These are phyloP conservation scores for Notothenia rossii DNA, from an alignment of 2,113 vertebrate genomes.

Conservation along the genomic window DNA sequence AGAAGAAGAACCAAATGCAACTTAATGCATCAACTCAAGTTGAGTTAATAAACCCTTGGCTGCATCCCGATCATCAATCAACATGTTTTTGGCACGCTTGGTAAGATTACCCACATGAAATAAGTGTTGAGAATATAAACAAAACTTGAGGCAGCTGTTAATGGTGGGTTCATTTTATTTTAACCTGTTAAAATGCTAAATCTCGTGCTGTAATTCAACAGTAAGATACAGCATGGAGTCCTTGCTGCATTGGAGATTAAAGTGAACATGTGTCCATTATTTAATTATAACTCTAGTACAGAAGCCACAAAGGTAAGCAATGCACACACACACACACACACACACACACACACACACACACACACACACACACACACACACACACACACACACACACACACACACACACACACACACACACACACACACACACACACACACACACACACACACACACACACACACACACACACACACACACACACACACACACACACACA, in stretches of 20 bases:
- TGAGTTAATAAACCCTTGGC: slow-evolving; percentile 23
- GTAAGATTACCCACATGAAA: neutral
- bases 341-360: slow-evolving; percentile 7
- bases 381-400: too few relatives aligned
- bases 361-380: too few relatives aligned
- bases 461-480: too few relatives aligned
- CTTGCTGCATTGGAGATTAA: neutral
- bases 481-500: slow-evolving; percentile 1
- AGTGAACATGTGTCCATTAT: slow-evolving; percentile 15
- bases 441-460: too few relatives aligned
- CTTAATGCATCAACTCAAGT: neutral
- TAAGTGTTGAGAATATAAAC: neutral
- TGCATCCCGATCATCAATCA: neutral
- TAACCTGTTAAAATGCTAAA: neutral
- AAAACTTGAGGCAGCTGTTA: neutral
- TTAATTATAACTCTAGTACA: slow-evolving; percentile 4
- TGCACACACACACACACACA: neutral
- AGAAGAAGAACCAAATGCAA: slow-evolving; percentile 26
- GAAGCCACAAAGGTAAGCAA: slow-evolving; percentile 10
- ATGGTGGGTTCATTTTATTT: neutral
- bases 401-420: too few relatives aligned
- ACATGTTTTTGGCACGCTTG: neutral
- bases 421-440: too few relatives aligned
- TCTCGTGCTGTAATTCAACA: neutral
- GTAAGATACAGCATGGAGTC: neutral